Evolutionary conservation across 1,140 invertebrate genomes (phyloP).

Genomic region (Philopotamus ludificatus): DNA sequence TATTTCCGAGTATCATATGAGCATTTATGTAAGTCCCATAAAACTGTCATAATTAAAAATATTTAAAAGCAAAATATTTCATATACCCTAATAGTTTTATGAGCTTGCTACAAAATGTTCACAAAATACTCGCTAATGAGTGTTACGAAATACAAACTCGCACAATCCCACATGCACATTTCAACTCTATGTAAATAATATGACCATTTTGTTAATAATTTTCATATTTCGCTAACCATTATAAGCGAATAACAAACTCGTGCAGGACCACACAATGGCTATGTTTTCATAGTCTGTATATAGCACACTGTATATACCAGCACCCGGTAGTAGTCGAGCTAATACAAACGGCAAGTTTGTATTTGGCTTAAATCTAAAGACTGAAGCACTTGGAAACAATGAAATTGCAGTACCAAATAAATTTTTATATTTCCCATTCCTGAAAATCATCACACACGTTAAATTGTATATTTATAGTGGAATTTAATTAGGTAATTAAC

Average conservation of each 20-base stretch:
- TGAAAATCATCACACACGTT: conserved; percentile 43
- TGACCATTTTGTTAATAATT: conserved; percentile 10
- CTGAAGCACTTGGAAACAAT: conserved; percentile 51
- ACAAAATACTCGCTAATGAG: conserved; percentile 11
- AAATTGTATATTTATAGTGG: background rate
- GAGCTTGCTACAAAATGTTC: conserved; percentile 4
- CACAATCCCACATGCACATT: too few relatives aligned
- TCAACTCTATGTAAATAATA: too few relatives aligned
- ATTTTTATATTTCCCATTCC: conserved; percentile 52
- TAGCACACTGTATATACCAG: conserved; percentile 66
- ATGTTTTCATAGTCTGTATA: conserved; percentile 71
- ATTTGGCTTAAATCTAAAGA: conserved; percentile 59
- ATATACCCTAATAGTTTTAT: background rate
- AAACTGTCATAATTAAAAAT: too few relatives aligned
- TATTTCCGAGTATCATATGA: too few relatives aligned
- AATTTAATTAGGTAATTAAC: background rate
- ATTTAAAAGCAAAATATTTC: conserved; percentile 5
- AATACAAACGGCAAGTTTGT: conserved; percentile 63
- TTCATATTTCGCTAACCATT: conserved; percentile 50
- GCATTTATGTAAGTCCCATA: too few relatives aligned
- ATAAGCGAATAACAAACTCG: conserved; percentile 60
- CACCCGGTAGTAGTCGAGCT: conserved; percentile 64
- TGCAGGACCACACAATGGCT: conserved; percentile 71
- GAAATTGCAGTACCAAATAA: conserved; percentile 55
- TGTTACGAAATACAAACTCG: too few relatives aligned